Conservation (phyloP, 2,113 vertebrate species). For the Zosterops hypoxanthus region DNA sequence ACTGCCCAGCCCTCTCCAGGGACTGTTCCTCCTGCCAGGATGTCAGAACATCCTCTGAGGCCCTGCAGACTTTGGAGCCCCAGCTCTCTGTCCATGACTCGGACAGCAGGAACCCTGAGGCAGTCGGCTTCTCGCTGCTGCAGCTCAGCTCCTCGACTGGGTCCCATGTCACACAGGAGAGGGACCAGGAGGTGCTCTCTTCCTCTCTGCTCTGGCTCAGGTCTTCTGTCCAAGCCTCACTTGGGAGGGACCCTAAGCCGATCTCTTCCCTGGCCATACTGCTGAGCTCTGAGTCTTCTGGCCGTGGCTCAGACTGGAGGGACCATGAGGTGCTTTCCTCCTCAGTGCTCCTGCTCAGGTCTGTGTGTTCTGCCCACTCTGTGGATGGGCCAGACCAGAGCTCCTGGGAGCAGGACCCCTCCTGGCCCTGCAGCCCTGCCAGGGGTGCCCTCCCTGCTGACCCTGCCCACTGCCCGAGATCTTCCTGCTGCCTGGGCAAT, state of each 20-base stretch:
- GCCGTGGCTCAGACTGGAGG: not conserved
- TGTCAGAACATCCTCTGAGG: too few species aligned
- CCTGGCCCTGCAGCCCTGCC: not conserved
- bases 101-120: not conserved
- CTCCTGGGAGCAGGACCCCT: not conserved
- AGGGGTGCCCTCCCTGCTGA: not conserved
- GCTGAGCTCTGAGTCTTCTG: not conserved
- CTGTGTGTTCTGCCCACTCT: not conserved
- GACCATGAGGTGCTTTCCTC: not conserved
- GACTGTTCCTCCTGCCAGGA: too few species aligned
- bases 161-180: too few species aligned
- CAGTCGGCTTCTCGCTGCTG: not conserved
- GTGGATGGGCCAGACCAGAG: not conserved
- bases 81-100: not conserved
- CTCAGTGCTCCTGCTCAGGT: too few species aligned
- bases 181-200: not conserved
- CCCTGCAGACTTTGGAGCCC: not conserved
- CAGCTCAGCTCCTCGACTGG: not conserved
- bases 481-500: not conserved
- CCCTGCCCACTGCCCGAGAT: not conserved
- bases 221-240: not conserved
- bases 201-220: not conserved
- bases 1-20: too few species aligned
- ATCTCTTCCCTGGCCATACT: not conserved
- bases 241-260: rapidly evolving